phyloP scores from a whole-genome alignment of 2,888 invertebrate genomes.

The Idaea straminata region DNA sequence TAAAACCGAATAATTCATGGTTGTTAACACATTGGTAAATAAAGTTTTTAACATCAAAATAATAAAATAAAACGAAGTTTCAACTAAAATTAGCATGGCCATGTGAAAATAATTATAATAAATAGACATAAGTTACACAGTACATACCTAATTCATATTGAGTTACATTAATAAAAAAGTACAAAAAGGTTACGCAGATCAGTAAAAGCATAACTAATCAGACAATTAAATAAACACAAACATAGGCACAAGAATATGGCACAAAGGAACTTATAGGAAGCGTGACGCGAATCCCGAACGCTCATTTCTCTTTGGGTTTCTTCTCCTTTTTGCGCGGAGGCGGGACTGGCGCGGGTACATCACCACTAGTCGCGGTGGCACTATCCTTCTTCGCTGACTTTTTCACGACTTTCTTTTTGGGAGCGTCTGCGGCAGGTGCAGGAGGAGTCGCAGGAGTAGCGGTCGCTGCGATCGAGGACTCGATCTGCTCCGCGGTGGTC shows the following conservation, averaged over 20 bases:
- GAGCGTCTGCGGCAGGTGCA: slow-evolving; percentile 40
- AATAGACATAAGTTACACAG: not conserved
- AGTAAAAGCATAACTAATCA: slow-evolving; percentile 64
- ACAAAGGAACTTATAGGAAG: slow-evolving; percentile 66
- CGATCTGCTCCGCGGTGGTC: slow-evolving; percentile 64
- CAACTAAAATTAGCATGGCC: slow-evolving; percentile 52
- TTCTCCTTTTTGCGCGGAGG: slow-evolving; percentile 79
- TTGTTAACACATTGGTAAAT: slow-evolving; percentile 45
- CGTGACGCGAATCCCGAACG: slow-evolving; percentile 46
- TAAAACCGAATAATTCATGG: slow-evolving; percentile 42
- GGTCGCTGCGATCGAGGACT: slow-evolving; percentile 58
- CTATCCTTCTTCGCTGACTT: slow-evolving; percentile 77
- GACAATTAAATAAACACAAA: slow-evolving; percentile 62
- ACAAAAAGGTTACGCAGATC: slow-evolving; percentile 59
- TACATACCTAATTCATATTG: slow-evolving; percentile 49
- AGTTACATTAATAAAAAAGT: slow-evolving; percentile 26
- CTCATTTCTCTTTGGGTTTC: slow-evolving; percentile 77
- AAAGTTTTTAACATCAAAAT: slow-evolving; percentile 30
- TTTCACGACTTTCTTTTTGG: slow-evolving; percentile 69
- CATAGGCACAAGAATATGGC: slow-evolving; percentile 69
- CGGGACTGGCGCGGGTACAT: slow-evolving; percentile 70
- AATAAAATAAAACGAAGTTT: slow-evolving; percentile 51
- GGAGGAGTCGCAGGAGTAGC: slow-evolving; percentile 22
- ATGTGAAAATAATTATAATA: slow-evolving; percentile 52
- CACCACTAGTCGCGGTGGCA: slow-evolving; percentile 32